A percentile compares a stretch with the other conserved stretches of the same genome.
Evolutionary conservation across 2,797 vertebrate species (phyloP).

Genomic region (Euphonia xanthogaster): DNA sequence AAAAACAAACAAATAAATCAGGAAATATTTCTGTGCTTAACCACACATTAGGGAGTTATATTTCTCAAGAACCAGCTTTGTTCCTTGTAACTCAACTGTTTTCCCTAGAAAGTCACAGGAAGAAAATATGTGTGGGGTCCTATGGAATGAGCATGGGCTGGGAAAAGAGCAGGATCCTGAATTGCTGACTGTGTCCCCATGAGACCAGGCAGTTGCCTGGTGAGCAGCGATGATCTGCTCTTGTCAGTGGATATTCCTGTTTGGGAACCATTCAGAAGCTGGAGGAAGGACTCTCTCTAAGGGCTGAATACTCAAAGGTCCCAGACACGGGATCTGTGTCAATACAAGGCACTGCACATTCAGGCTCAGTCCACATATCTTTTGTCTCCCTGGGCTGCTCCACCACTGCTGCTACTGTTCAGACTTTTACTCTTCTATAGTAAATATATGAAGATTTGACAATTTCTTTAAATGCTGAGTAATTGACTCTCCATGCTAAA

Average conservation of each 20-base stretch:
- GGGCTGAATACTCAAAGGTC: background rate
- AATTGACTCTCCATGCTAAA: background rate
- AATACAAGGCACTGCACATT: background rate
- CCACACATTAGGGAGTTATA: background rate
- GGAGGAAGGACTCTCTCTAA: background rate
- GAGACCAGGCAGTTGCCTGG: background rate
- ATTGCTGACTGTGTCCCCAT: background rate
- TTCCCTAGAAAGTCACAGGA: background rate
- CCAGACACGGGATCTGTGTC: background rate
- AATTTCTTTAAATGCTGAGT: background rate
- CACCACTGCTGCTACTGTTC: background rate
- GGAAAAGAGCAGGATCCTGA: background rate
- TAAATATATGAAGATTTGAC: background rate
- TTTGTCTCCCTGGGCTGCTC: background rate
- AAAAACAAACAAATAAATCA: background rate
- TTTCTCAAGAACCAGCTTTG: background rate
- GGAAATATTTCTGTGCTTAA: background rate
- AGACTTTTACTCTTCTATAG: background rate
- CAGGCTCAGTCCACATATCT: background rate
- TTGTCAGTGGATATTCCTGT: background rate
- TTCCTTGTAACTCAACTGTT: background rate
- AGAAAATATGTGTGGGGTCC: background rate
- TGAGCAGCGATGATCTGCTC: background rate
- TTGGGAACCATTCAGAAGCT: background rate
- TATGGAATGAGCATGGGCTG: background rate